Base-by-base conservation (phyloP, 2,113 vertebrate species). In the Nycticorax nycticorax region DNA sequence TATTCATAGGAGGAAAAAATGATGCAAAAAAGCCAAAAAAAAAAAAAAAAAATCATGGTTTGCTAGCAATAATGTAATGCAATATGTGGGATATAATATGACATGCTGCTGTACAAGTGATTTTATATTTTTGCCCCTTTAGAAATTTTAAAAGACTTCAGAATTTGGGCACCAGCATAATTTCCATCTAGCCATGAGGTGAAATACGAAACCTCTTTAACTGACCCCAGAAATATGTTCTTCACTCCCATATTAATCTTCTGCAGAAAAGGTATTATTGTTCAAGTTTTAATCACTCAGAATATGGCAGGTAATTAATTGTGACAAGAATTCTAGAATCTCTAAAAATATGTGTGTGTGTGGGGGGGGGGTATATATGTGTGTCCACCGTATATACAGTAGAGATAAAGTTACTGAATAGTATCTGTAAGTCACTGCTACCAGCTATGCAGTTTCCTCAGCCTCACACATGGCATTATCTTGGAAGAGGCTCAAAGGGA, bases 291-390 rank as follows among this genome's bases (percentile, higher is more conserved):
- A 62, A 55, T 45, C 39, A 47, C 33, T 84, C 52, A 55, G 32
- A 85, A 59, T 22, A 45, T 1, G 3, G 17, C n/a, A 45, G n/a
- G 22, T 18, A 84, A 62, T 76, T 30, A 0, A 14, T 23, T 69
- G 9, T 74, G 18, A 67, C 47, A 53, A 19, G 32, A 71, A 75
- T 85, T 64, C 17, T 64, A 43, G 24, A 72, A 50, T 55, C 37
- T 76, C 27, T 56, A 48, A 48, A 14, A 14, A 5, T 33, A 37
- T 15, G 1, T 16, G 0, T n/a, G 12, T 21, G 7, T 13, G 19
- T 39, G 41, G 41, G 41, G 41, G 37, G 37, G 37, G 37, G 37
- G 37, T 43, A 13, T 27, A 7, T 0, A n/a, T 7, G 6, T 22
- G 21, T 3, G 3, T 56, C 6, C 28, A 73, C 35, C 18, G 39